Base-by-base conservation (phyloP, 2,113 vertebrate species). In the Pachyramphus minor region DNA sequence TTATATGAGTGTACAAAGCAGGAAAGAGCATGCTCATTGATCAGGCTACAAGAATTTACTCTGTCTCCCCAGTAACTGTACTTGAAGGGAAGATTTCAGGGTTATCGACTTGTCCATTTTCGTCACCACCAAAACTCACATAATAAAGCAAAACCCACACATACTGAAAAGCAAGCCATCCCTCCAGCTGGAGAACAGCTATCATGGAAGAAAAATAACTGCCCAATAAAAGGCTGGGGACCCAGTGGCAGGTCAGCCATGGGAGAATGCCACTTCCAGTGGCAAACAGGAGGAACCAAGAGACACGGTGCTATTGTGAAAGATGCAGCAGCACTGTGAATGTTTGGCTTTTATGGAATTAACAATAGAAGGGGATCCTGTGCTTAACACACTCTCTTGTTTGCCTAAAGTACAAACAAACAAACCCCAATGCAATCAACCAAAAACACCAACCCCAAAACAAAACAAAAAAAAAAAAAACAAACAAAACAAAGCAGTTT, bases 261-360 rank as follows among this genome's bases (percentile, higher is more conserved):
- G 1, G 1, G 11, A 56, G 62, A 53, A 35, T 30, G 17, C 1
- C 53, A 23, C 35, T 84, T 47, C 49, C 74, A 73, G 41, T 0
- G 0, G 41, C 23, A 68, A 63, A 37, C 2, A 24, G 41, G 66
- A 72, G 59, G 45, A 18, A 1, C 7, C 39, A 35, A 49, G 17
- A 82, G n/a, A 63, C 56, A 77, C 59, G 16, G 27, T 4, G 3
- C 13, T 37, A 3, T 9, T 78, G 64, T 42, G 59, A 47, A 86
- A 67, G 16, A 79, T 1, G 1, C 10, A 1, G 3, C 44, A 63
- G 19, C 1, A 0, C 12, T 18, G 11, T 4, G 33, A 45, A 50
- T n/a, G 4, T 42, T 69, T 78, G 20, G 18, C 21, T 66, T 27
- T 50, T 42, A 42, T 13, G 39, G 55, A 2, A 3, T 30, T 31